phyloP scores from a whole-genome alignment of 1,140 invertebrate species.

The Teleopsis dalmanni region DNA sequence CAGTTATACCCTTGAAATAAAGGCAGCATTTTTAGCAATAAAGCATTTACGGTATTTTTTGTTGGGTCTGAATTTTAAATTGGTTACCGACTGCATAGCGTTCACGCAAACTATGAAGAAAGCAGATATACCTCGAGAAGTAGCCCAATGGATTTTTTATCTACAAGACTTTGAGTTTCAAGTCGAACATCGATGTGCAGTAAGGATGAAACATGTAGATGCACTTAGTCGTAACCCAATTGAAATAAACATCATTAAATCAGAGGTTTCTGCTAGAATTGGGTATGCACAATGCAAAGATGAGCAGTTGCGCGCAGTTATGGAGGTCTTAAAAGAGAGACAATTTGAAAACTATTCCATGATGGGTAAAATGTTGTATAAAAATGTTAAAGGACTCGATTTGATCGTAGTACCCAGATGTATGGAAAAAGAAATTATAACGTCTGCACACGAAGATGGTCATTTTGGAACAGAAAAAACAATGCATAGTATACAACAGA shows the following conservation, averaged over 20 bases:
- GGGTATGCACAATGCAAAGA: conserved; percentile 2
- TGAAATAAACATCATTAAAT: neutral
- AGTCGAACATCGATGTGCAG: conserved; percentile 36
- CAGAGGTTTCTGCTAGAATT: neutral
- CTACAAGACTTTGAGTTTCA: conserved; percentile 38
- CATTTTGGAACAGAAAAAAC: conserved; percentile 7
- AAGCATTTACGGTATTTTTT: conserved; percentile 19
- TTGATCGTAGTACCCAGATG: conserved; percentile 2
- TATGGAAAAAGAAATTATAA: conserved; percentile 9
- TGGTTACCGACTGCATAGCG: conserved; percentile 25
- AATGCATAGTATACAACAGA: neutral
- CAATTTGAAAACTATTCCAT: neutral
- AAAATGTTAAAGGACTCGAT: neutral
- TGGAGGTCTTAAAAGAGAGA: neutral
- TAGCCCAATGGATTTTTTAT: conserved; percentile 24
- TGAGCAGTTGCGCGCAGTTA: conserved; percentile 1
- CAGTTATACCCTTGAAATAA: conserved; percentile 25
- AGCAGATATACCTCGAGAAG: conserved; percentile 19
- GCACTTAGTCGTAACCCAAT: conserved; percentile 26
- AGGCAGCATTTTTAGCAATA: conserved; percentile 18
- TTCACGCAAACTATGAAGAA: conserved; percentile 27
- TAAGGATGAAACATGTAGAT: conserved; percentile 24
- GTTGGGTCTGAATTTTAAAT: conserved; percentile 3
- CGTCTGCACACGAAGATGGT: neutral
- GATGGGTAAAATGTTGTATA: conserved; percentile 1